A percentile compares a stretch with the other conserved stretches of the same genome.
Conservation (phyloP, 2,113 vertebrate genomes). For the Mus spicilegus region DNA sequence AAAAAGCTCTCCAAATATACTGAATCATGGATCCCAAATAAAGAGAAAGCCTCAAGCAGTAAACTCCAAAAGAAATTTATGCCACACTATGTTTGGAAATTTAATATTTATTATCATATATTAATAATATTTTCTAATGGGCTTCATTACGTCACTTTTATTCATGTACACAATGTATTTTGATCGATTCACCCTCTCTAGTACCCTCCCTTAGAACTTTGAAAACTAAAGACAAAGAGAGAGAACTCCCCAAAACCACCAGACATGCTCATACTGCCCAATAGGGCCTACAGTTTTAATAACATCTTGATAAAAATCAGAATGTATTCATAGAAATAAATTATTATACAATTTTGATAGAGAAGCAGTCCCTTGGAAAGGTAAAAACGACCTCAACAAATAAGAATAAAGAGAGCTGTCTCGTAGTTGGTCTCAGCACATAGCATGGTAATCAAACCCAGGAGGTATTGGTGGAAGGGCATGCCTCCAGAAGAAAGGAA, state of each 20-base stretch:
- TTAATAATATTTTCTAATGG: not conserved
- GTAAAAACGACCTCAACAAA: not conserved
- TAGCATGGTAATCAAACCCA: not conserved
- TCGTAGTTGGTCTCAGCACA: not conserved
- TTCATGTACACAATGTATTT: not conserved
- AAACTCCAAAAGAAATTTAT: not conserved
- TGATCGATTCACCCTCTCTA: not conserved
- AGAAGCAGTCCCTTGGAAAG: not conserved
- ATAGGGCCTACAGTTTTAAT: not conserved
- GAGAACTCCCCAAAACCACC: not conserved
- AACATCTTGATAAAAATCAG: not conserved
- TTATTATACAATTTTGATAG: not conserved
- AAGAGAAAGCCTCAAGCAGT: not conserved
- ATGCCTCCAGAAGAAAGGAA: not conserved
- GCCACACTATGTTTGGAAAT: not conserved
- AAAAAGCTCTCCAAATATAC: not conserved
- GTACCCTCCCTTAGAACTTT: not conserved
- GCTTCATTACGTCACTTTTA: not conserved
- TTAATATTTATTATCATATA: not conserved
- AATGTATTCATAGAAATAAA: not conserved
- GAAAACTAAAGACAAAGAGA: not conserved
- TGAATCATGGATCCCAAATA: not conserved
- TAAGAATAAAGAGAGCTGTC: not conserved
- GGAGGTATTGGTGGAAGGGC: not conserved
- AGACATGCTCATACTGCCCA: not conserved